phyloP scores from a whole-genome alignment of 2,113 vertebrate species.

The Rhinogobius similis region DNA sequence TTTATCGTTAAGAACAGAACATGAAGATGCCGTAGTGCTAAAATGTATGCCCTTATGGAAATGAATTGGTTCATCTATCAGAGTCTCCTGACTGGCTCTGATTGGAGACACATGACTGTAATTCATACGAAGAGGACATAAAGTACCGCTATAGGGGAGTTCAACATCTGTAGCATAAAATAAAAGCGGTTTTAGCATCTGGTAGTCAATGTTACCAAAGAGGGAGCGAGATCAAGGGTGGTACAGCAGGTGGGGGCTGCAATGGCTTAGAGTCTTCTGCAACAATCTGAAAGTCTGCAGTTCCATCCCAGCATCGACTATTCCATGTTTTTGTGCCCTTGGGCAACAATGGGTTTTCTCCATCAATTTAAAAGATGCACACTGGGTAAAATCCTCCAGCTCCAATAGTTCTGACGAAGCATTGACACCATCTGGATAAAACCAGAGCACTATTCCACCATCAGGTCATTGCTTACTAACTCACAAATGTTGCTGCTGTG shows the following conservation, averaged over 20 bases:
- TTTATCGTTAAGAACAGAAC: constrained; percentile 4
- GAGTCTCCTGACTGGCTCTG: not conserved
- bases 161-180: not conserved
- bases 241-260: not conserved
- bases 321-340: too few relatives aligned
- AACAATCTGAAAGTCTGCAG: not conserved
- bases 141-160: not conserved
- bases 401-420: too few relatives aligned
- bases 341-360: too few relatives aligned
- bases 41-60: not conserved
- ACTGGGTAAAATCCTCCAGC: too few relatives aligned
- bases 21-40: not conserved
- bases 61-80: not conserved
- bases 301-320: too few relatives aligned
- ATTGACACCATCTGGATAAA: not conserved
- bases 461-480: not conserved
- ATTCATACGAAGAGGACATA: not conserved
- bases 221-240: not conserved
- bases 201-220: not conserved
- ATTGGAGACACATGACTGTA: not conserved
- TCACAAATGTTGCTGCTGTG: not conserved
- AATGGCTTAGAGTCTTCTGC: not conserved
- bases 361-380: too few relatives aligned
- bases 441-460: not conserved
- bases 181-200: not conserved